Percentiles rank a stretch among this genome's conserved stretches.
Conservation (phyloP, 2,888 invertebrate species). For the Adelognathus sp. region DNA sequence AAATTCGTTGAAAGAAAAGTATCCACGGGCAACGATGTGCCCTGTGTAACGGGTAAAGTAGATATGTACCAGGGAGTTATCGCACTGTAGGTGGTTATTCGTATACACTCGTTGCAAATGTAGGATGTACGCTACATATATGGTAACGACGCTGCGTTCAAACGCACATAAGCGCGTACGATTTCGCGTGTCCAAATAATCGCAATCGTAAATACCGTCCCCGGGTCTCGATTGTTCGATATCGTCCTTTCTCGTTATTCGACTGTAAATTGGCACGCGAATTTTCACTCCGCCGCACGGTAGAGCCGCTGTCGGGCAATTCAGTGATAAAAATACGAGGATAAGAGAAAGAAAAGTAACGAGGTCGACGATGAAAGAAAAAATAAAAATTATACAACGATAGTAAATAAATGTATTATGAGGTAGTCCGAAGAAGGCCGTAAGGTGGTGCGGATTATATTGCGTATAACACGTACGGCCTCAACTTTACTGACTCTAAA, state of each 20-base stretch:
- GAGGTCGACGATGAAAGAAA: background rate
- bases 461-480: background rate
- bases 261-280: slow-evolving; percentile 39
- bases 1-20: background rate
- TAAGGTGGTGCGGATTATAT: slow-evolving; percentile 24
- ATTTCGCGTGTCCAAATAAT: slow-evolving; percentile 33
- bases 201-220: slow-evolving; percentile 45
- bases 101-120: slow-evolving; percentile 17
- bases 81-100: slow-evolving; percentile 17
- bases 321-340: slow-evolving; percentile 8
- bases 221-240: slow-evolving; percentile 44
- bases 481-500: slow-evolving; percentile 31
- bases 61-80: slow-evolving; percentile 23
- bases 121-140: slow-evolving; percentile 39
- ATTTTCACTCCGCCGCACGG: background rate
- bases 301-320: slow-evolving; percentile 1
- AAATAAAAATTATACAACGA: background rate
- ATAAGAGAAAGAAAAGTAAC: slow-evolving; percentile 1
- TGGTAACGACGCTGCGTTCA: slow-evolving; percentile 12
- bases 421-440: background rate
- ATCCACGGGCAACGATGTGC: background rate
- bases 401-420: slow-evolving; percentile 16
- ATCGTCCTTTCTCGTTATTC: slow-evolving; percentile 46
- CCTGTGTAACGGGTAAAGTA: slow-evolving; percentile 28
- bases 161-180: background rate